Conservation (phyloP, 2,888 invertebrate species). For the Lapara coniferarum region DNA sequence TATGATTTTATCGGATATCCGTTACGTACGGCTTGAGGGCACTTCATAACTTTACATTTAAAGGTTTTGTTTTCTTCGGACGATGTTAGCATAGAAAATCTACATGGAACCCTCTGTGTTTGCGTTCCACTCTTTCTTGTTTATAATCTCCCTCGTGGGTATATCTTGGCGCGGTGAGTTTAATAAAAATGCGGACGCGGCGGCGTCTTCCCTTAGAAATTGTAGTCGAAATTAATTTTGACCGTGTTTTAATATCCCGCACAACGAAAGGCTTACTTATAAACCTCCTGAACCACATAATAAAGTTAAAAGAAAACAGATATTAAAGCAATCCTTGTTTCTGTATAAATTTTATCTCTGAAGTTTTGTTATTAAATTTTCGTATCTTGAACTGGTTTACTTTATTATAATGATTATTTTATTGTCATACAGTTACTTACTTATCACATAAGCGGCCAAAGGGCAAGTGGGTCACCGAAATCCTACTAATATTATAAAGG, state of each 20-base stretch:
- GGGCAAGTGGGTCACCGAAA: no score
- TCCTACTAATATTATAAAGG: no score
- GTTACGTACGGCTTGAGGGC: background rate
- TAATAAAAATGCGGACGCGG: conserved; percentile 45
- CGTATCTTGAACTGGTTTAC: background rate
- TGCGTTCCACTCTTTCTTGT: conserved; percentile 9
- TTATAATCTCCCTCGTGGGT: conserved; percentile 28
- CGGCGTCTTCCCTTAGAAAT: conserved; percentile 40
- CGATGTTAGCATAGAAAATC: background rate
- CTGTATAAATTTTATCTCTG: conserved; percentile 5
- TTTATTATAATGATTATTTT: background rate
- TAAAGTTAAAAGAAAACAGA: conserved; percentile 38
- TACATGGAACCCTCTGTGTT: background rate
- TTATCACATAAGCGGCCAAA: no score
- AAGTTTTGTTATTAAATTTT: background rate
- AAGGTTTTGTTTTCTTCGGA: background rate
- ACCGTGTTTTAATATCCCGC: conserved; percentile 57
- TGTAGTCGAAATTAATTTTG: conserved; percentile 54
- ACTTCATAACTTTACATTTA: background rate
- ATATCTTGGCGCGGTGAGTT: conserved; percentile 37
- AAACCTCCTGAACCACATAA: conserved; percentile 40
- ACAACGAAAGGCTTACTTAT: conserved; percentile 48
- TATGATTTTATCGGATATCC: no score
- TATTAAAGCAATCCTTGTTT: conserved; percentile 21
- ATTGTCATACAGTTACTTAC: background rate